phyloP scores from a whole-genome alignment of 1,140 invertebrate species.

The Drosophila sproati region DNA sequence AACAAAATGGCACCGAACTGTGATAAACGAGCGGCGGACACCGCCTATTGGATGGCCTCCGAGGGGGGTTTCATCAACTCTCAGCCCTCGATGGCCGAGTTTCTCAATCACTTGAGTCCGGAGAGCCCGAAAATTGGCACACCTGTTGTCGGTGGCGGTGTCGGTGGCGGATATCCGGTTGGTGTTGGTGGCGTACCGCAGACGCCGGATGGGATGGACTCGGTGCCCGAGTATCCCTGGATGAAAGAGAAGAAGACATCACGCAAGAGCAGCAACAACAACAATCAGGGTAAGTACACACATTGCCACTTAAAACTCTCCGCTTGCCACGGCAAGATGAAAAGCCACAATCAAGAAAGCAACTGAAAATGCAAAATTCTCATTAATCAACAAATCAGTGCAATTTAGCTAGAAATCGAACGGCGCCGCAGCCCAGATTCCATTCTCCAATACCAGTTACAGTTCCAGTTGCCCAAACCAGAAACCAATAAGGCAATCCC shows the following conservation, averaged over 20 bases:
- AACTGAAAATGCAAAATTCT: conserved; percentile 67
- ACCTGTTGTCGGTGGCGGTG: conserved; percentile 85
- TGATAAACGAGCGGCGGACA: conserved; percentile 82
- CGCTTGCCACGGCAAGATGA: conserved; percentile 39
- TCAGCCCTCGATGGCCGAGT: conserved; percentile 96
- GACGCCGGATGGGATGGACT: conserved; percentile 88
- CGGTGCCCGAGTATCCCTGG: conserved; percentile 96
- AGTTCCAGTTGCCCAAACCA: conserved; percentile 3
- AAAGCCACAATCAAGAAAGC: conserved; percentile 33
- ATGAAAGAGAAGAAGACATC: conserved; percentile 99
- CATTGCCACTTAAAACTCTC: conserved; percentile 20
- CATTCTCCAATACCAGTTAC: conserved; percentile 2
- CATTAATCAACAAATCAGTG: conserved; percentile 83
- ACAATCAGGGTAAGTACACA: conserved; percentile 92
- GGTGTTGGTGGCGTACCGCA: conserved; percentile 71
- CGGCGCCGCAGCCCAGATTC: conserved; percentile 48
- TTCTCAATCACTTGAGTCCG: conserved; percentile 90
- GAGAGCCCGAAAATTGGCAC: conserved; percentile 86
- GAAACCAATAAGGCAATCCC: conserved; percentile 30
- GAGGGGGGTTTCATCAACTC: conserved; percentile 96
- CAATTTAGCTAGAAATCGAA: conserved; percentile 65
- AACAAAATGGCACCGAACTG: conserved; percentile 83
- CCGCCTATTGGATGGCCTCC: conserved; percentile 84
- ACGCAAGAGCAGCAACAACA: conserved; percentile 91
- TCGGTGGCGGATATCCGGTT: conserved; percentile 79